Base-by-base conservation (phyloP, 2,888 invertebrate species). In the Tenodera sinensis region DNA sequence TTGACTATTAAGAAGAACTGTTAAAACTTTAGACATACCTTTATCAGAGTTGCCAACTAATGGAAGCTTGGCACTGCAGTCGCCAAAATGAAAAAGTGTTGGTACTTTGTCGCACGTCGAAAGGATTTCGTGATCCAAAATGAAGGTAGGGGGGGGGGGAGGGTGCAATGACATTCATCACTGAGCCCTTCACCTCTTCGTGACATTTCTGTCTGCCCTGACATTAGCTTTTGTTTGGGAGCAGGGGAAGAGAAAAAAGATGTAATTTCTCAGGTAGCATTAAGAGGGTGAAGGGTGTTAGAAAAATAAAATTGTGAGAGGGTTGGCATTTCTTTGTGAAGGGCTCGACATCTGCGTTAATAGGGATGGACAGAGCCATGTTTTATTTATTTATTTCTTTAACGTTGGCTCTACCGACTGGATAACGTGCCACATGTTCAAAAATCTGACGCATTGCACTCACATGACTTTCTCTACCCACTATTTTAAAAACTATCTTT, bases 121-220 rank as follows among this genome's bases (percentile, higher is more conserved):
- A 81, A 86, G 81, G 86, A 86, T 81, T 86, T 86, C 81, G 86
- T 86, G 86, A 81, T 71, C 86, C 86, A 81, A 81, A 86, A 86
- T 54, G 30, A 81, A 71, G 86, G 54, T 86, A 81, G 28, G 30
- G 28, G 20, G 54, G 20, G 28, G 30, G 28, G 20, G 54, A 20
- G 54, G 54, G 20, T 81, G 8, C 81, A 28, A 81, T 86, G 86
- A 86, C 86, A 86, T 86, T 86, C 86, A 81, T 86, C 86, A 86
- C 81, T 71, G 86, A 28, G 25, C 28, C 54, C 30, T 71, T 86
- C 71, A 71, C 86, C 71, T 30, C 25, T 71, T 34, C 86, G 28
- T 86, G 86, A 86, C 86, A 54, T 86, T 85, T 86, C 86, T 86
- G 30, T 81, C 15, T n/a, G 71, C 86, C 28, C 86, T 86, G 86